These are phyloP conservation scores for Lynx canadensis DNA, from an alignment of 2,113 vertebrate genomes.

Conservation along the genomic window DNA sequence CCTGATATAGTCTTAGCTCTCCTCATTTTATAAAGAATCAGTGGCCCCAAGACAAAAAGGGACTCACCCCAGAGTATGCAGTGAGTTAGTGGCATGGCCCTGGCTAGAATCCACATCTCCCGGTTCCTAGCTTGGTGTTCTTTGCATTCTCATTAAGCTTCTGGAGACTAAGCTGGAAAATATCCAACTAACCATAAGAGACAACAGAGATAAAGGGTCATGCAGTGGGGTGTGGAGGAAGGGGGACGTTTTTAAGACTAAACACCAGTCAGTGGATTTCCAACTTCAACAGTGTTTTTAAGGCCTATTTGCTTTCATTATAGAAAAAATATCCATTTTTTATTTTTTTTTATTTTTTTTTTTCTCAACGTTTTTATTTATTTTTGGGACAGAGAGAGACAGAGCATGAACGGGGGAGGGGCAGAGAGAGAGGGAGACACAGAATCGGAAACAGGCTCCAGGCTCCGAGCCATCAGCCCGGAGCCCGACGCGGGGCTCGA, in stretches of 20 bases:
- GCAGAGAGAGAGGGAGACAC: no score
- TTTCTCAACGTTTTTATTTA: no score
- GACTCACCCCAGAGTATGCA: background rate
- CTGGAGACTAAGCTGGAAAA: background rate
- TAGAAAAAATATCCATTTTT: slow-evolving; percentile 24
- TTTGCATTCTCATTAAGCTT: background rate
- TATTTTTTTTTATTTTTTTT: no score
- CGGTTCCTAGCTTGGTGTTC: background rate
- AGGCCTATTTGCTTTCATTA: background rate
- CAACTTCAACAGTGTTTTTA: slow-evolving; percentile 15
- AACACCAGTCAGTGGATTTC: background rate
- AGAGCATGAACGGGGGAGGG: no score
- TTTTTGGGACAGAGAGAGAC: no score
- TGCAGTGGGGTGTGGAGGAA: background rate
- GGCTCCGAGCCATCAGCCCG: no score
- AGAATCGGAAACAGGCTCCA: no score
- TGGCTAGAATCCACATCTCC: background rate
- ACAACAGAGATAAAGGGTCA: background rate
- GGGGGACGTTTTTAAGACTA: background rate
- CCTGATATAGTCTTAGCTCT: background rate
- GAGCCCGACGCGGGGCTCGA: no score
- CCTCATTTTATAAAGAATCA: background rate
- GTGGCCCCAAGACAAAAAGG: background rate
- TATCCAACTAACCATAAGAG: background rate
- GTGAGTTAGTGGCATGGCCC: background rate